Evolutionary conservation across 1,140 invertebrate species (phyloP), one percentile per base, ranked within the genome.

Genomic region (Hycleus phaleratus): DNA sequence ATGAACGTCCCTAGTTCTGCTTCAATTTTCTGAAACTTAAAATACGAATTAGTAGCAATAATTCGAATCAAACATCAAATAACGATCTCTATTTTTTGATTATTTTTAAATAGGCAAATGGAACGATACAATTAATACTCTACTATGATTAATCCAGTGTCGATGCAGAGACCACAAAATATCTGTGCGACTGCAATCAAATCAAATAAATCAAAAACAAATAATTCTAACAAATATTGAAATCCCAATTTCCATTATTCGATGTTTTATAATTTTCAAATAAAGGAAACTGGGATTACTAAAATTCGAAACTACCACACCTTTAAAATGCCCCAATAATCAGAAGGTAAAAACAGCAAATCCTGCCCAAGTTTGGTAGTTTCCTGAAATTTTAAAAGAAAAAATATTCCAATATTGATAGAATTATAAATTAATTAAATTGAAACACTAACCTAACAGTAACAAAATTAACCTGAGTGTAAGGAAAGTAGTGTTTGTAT

Each of bases 91-190:
- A 54, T 25, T 51, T 45, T 39, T 25, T 46, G 46, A 46, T 51
- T 56, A 5, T 38, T 38, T 49, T 39, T 42, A 12, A 58, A 18
- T 18, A 18, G 18, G 18, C 18, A 58, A 54, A 51, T 46, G 59
- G 59, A 59, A 64, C 59, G 52, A 64, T 61, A 63, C 59, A 56
- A 51, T 59, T 60, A 40, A 61, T 61, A 64, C 62, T 61, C 50
- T 58, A 61, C 59, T 56, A 18, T 18, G 18, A 18, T 18, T 18
- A 49, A 42, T 38, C 52, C 38, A 44, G 9, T 25, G 26, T 46
- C 42, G 55, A 42, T 47, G 51, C 10, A 38, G 40, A 52, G 26
- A 50, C 44, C n/a, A 10, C 49, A 43, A 45, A 56, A 45, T 58
- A 39, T 12, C 24, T 43, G 12, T 56, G 48, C 48, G 55, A 62